Base-by-base conservation (phyloP, 2,797 vertebrate species). In the Myotis myotis region DNA sequence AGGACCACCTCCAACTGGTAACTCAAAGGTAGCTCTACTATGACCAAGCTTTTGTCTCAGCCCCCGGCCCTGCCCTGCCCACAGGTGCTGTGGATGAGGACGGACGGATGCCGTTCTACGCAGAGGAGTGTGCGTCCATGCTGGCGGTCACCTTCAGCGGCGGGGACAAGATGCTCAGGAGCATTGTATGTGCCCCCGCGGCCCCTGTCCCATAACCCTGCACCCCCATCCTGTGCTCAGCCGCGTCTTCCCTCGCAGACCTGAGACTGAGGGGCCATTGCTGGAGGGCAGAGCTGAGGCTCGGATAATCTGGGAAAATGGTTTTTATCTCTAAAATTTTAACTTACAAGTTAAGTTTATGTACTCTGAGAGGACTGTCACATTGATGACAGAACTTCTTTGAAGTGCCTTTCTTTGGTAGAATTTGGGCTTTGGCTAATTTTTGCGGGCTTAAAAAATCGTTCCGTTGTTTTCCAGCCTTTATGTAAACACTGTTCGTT, bases 141-240 rank as follows among this genome's bases (percentile, higher is more conserved):
- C 96, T 99, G 89, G 99, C 99, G 0, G 99, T 99, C 36, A 99
- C 99, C 89, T 99, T 99, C 98, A 99, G 99, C 41, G 99, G 99
- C 0, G 99, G 99, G 2, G 98, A 98, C 96, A 98, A 96, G 96
- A 98, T 97, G 93, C 98, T 99, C 96, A 98, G 99, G 93, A 99
- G 99, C 97, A 99, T 99, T 2, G 99, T 99, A 98, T 98, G 99
- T 99, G 92, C 25, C 57, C 57, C 2, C 0, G 2, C 51, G 3
- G 38, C 53, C 55, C 47, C 25, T 16, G 10, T 16, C 20, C 28
- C 51, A 5, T 3, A 22, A 2, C 36, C 57, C 72, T 9, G 30
- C 15, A 6, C 36, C 57, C 47, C 51, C 4, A 12, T 25, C 53
- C 70, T 3, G 1, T 11, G 41, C 53, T 57, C 16, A 1, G 62